phyloP scores from a whole-genome alignment of 2,113 vertebrate species.

The Spilogale gracilis region DNA sequence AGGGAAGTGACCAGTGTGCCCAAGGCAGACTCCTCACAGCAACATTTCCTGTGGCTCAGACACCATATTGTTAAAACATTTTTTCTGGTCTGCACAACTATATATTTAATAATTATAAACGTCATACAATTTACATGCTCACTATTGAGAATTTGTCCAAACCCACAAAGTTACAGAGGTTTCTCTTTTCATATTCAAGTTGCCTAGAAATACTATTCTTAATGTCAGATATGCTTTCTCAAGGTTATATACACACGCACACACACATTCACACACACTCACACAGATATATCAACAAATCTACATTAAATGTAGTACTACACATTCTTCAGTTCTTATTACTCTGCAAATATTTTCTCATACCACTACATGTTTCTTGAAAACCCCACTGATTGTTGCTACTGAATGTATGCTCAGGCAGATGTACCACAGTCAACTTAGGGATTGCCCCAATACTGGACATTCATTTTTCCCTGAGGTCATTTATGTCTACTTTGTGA shows the following conservation, averaged over 20 bases:
- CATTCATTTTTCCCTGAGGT: not conserved
- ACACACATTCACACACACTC: not conserved
- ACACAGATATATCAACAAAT: not conserved
- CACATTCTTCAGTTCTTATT: not conserved
- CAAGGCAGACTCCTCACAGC: not conserved
- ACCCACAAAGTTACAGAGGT: not conserved
- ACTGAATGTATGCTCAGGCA: not conserved
- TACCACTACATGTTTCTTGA: not conserved
- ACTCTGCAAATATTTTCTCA: conserved; percentile 23
- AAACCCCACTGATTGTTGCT: not conserved
- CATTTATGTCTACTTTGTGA: not conserved
- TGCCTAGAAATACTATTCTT: not conserved
- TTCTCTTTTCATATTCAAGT: not conserved
- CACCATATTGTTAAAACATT: not conserved
- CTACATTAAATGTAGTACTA: not conserved
- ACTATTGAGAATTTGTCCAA: not conserved
- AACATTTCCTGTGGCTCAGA: not conserved
- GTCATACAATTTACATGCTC: not conserved
- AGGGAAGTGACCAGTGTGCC: no score
- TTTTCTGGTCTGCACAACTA: not conserved
- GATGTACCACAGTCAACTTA: not conserved
- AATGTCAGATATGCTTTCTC: not conserved
- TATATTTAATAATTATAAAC: not conserved
- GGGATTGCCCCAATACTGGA: not conserved
- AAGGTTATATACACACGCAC: not conserved